These are phyloP conservation scores for Amazona guildingii DNA, from an alignment of 2,113 vertebrate species.

Conservation along the genomic window DNA sequence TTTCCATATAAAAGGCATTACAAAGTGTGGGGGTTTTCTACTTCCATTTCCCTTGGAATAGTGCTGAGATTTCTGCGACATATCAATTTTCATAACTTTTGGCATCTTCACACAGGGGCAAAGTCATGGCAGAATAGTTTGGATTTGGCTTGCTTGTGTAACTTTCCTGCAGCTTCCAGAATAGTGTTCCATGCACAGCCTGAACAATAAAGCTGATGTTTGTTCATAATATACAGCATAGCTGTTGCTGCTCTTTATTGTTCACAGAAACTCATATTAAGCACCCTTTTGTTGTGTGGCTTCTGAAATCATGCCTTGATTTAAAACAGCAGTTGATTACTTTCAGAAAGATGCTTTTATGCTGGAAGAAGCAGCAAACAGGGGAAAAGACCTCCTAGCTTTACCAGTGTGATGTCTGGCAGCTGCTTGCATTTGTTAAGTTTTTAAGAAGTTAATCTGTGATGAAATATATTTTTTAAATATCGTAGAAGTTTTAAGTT, in stretches of 20 bases:
- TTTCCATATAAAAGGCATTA: not conserved
- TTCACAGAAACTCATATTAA: not conserved
- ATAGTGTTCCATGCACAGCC: not conserved
- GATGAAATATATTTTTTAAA: not conserved
- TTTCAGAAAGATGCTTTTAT: not conserved
- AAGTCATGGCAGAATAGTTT: not conserved
- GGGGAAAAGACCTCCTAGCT: not conserved
- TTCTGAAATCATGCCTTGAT: not conserved
- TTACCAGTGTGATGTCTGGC: not conserved
- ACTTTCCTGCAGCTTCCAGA: slow-evolving; percentile 12
- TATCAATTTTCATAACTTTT: not conserved
- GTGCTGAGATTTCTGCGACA: not conserved
- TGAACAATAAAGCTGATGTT: not conserved
- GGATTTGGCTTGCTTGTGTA: not conserved
- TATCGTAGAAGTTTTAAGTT: not conserved
- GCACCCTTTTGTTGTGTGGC: not conserved
- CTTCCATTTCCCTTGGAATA: slow-evolving; percentile 39
- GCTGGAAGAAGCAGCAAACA: not conserved
- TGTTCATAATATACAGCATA: not conserved
- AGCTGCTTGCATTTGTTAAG: not conserved
- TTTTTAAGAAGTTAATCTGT: not conserved
- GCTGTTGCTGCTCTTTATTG: not conserved
- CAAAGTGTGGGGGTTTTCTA: not conserved
- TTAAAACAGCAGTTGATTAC: not conserved
- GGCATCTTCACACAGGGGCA: not conserved